Base-by-base conservation (phyloP, 2,113 vertebrate genomes). In the Xenus cinereus region DNA sequence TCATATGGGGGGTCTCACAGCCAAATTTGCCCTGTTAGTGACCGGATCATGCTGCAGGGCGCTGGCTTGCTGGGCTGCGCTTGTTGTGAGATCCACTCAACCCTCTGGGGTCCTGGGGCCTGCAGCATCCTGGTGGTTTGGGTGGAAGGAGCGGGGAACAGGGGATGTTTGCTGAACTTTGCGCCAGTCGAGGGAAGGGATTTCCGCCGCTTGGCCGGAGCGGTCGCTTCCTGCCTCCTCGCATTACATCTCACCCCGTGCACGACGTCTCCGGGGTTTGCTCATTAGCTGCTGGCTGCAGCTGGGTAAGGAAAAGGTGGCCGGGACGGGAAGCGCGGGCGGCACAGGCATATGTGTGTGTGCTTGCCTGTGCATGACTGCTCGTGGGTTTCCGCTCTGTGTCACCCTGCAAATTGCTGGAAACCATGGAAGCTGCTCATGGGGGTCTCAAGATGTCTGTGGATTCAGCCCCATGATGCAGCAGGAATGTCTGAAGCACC, bases 111-210 rank as follows among this genome's bases (percentile, higher is more conserved):
- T 62, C n/a, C 41, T 0, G 2, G 3, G 63, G 54, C 50, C 64
- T 1, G 14, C 59, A 69, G 39, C 30, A 64, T 93, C 63, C 85
- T 67, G 76, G 68, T 17, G 0, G 59, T 80, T 92, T 81, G 88
- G 23, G 94, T 86, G 76, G 85, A 93, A 90, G 53, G 43, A 90
- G 14, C 81, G 68, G 69, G 59, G 76, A 92, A 84, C 7, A 84
- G 15, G 68, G 72, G 79, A 83, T 89, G 86, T 95, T 96, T 96
- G 60, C 33, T 93, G 89, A 95, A 93, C 93, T 95, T 89, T 93
- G 83, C 19, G 23, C 79, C 46, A 64, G 79, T 16, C 0, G 7
- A 80, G 63, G 75, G 89, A 95, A 94, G 86, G 83, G 84, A 95
- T 95, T 95, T 92, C 95, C 56, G 83, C 33, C 6, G 17, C 92